Conservation (phyloP, 2,888 invertebrate genomes). For the Cecidostiba fungosa region DNA sequence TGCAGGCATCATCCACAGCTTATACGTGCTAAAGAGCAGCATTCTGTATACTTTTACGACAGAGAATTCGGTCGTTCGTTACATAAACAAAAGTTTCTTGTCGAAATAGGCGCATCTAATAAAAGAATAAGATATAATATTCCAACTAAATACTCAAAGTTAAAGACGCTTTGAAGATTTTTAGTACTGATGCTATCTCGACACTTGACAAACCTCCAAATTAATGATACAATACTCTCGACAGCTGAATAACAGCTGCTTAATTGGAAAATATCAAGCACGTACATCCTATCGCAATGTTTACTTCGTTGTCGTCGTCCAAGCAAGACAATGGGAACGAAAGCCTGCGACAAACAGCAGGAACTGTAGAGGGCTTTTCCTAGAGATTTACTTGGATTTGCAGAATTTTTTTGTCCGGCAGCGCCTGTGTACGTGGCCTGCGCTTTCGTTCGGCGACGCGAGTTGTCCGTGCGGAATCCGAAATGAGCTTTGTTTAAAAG, state of each 20-base stretch:
- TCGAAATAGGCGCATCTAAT: neutral
- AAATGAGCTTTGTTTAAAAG: slow-evolving; percentile 65
- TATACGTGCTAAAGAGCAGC: neutral
- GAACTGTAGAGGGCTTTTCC: slow-evolving; percentile 9
- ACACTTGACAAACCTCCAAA: no score
- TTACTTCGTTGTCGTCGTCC: slow-evolving; percentile 24
- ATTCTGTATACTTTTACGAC: neutral
- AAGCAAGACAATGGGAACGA: slow-evolving; percentile 12
- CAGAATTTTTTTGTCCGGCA: slow-evolving; percentile 52
- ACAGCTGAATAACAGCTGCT: neutral
- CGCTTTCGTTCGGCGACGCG: slow-evolving; percentile 27
- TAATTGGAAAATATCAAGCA: slow-evolving; percentile 13
- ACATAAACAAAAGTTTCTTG: neutral
- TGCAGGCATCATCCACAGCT: neutral
- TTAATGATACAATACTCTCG: no score
- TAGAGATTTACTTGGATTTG: slow-evolving; percentile 61
- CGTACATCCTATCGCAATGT: slow-evolving; percentile 17
- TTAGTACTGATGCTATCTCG: no score
- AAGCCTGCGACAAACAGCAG: neutral
- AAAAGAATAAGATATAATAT: no score
- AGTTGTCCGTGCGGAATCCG: slow-evolving; percentile 55
- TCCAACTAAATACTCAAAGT: no score
- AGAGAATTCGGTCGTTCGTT: neutral
- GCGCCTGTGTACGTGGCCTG: slow-evolving; percentile 28
- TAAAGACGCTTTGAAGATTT: no score